Evolutionary conservation across 2,888 invertebrate genomes (phyloP), one percentile per base, ranked within the genome.

Genomic region (Boloria selene): DNA sequence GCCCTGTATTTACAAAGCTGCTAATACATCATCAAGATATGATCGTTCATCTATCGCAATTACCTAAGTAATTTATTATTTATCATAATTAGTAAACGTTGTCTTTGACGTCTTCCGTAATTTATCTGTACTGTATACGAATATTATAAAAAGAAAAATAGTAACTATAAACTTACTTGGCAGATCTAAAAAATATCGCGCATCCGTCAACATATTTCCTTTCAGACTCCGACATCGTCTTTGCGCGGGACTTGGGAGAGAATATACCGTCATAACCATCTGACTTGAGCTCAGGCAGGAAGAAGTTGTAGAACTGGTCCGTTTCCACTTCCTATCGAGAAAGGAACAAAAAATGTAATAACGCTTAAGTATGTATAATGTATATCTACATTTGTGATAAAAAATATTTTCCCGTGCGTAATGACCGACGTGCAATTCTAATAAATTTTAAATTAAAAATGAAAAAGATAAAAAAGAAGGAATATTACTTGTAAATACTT

Each of bases 171-270:
- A 77, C 95, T 94, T 88, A 97, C 97, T 98, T 98, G 82, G 96
- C 95, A 83, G 96, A 95, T 87, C 97, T 95, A 92, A 96, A 99
- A 93, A 99, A 99, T 82, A 99, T 99, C 74, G 99, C 99, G 93
- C 99, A 99, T 72, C 99, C 99, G 85, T 99, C 99, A 63, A 99
- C 99, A 90, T 97, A 98, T 91, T 98, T 99, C 80, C 98, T 93
- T 84, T 99, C 99, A 76, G 96, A 96, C 82, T 99, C 99, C 2
- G 96, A 95, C 99, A 99, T 99, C 66, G 99, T 99, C 87, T 99
- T 98, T 56, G 99, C 99, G 66, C 99, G 94, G 0, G 99, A 98
- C 89, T 99, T 99, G 0, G 99, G 98, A 45, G 98, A 98, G 90
- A 99, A 99, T 75, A 99, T 98, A 31, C 99, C 99, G 77, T 97